phyloP scores from a whole-genome alignment of 2,888 invertebrate species.

The Dicyrtoma fusca region DNA sequence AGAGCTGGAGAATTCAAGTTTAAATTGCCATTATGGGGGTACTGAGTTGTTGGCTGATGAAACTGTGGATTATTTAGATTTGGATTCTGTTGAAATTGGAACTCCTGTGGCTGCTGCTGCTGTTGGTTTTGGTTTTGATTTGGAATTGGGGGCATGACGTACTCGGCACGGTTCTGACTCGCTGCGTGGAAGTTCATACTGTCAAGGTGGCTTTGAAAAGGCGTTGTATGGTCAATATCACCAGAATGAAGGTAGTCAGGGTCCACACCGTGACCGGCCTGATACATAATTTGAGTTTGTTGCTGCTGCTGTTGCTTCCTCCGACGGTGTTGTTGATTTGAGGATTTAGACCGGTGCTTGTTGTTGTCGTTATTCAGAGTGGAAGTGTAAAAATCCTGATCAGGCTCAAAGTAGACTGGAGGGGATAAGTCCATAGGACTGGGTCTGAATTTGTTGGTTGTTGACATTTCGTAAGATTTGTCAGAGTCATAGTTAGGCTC shows the following conservation, averaged over 20 bases:
- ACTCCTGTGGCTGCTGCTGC: background rate
- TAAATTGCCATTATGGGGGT: background rate
- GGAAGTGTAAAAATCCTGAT: constrained; percentile 53
- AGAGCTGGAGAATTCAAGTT: background rate
- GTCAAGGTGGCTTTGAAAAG: background rate
- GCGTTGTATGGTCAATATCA: background rate
- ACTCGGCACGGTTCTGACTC: background rate
- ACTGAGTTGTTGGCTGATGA: background rate
- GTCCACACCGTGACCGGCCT: background rate
- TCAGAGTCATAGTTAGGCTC: too few species aligned
- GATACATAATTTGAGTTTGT: background rate
- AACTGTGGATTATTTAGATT: background rate
- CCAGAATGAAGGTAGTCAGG: too few species aligned
- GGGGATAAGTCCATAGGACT: constrained; percentile 44
- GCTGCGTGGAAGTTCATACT: background rate
- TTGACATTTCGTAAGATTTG: too few species aligned
- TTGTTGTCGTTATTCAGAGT: constrained; percentile 41
- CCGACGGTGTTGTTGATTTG: background rate
- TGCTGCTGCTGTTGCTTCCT: constrained; percentile 12
- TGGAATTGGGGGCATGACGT: background rate
- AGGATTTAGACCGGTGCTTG: background rate
- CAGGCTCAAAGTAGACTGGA: constrained; percentile 50
- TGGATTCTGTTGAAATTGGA: background rate
- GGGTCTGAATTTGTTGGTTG: constrained; percentile 30
- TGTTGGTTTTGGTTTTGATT: background rate